Percentiles rank a stretch among this genome's conserved stretches.
phyloP scores from a whole-genome alignment of 2,797 vertebrate genomes.

The Enteromius mattozi region DNA sequence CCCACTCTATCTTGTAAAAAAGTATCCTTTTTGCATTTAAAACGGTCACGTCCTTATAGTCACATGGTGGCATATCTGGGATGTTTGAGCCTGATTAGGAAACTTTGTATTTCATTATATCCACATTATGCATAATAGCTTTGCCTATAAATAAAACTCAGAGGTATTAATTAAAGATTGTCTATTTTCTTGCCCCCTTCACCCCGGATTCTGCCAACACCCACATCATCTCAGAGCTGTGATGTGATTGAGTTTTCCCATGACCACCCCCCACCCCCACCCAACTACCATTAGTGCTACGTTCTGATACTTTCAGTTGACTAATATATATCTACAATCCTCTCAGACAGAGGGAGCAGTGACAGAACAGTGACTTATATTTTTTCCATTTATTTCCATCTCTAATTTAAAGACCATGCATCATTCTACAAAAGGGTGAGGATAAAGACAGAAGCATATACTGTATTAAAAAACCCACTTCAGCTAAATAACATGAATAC shows the following conservation, averaged over 20 bases:
- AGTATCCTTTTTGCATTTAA: slow-evolving; percentile 1
- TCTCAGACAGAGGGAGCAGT: not conserved
- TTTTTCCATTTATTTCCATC: not conserved
- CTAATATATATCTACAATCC: slow-evolving; percentile 36
- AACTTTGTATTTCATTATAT: slow-evolving; percentile 22
- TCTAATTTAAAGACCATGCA: not conserved
- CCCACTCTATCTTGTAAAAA: not conserved
- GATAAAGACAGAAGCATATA: not conserved
- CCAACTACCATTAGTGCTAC: not conserved
- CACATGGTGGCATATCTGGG: not conserved
- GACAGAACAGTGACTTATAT: not conserved
- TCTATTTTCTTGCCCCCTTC: slow-evolving; percentile 14
- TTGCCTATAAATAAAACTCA: slow-evolving; percentile 42
- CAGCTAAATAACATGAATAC: not conserved
- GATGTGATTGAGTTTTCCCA: slow-evolving; percentile 36
- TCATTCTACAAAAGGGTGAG: not conserved
- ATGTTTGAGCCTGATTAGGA: not conserved
- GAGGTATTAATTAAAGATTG: slow-evolving; percentile 56
- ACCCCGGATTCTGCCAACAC: not conserved
- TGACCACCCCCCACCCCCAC: slow-evolving; percentile 3
- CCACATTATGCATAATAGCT: slow-evolving; percentile 25
- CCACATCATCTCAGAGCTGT: slow-evolving; percentile 40
- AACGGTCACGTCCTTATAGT: slow-evolving; percentile 5
- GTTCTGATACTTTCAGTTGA: slow-evolving; percentile 16
- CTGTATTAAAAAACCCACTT: not conserved